Conservation (phyloP, 1,140 invertebrate genomes). For the Schlechtendalia chinensis region DNA sequence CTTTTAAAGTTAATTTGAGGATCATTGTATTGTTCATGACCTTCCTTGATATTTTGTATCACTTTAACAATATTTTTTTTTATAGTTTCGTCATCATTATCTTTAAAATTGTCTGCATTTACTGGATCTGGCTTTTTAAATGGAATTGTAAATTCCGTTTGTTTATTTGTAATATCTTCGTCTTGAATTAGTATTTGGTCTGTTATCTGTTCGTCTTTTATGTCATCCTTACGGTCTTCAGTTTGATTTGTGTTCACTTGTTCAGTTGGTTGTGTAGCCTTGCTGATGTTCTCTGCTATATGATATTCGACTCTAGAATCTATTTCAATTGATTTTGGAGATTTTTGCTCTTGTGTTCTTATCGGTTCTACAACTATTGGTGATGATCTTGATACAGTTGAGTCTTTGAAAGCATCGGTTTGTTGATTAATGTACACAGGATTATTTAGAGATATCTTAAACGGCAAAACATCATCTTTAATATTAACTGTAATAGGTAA, state of each 20-base stretch:
- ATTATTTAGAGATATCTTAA: background rate
- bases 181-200: conserved; percentile 35
- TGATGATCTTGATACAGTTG: background rate
- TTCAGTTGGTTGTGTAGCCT: background rate
- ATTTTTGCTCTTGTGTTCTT: conserved; percentile 7
- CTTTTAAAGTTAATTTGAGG: background rate
- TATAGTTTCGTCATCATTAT: conserved; percentile 29
- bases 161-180: background rate
- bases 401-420: background rate
- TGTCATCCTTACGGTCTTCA: conserved; percentile 29
- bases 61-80: conserved; percentile 41
- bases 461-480: background rate
- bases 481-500: conserved; percentile 38
- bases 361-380: conserved; percentile 37
- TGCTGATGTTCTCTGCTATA: background rate
- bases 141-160: conserved; percentile 31
- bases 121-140: conserved; percentile 25
- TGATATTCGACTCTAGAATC: background rate
- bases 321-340: background rate
- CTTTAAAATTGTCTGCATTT: conserved; percentile 14
- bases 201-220: background rate
- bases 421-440: background rate
- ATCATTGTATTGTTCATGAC: background rate
- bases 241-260: conserved; percentile 1
- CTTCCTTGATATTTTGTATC: conserved; percentile 40